These are phyloP conservation scores for Pseudorhombus dupliciocellatus DNA, from an alignment of 2,113 vertebrate species.

Conservation along the genomic window DNA sequence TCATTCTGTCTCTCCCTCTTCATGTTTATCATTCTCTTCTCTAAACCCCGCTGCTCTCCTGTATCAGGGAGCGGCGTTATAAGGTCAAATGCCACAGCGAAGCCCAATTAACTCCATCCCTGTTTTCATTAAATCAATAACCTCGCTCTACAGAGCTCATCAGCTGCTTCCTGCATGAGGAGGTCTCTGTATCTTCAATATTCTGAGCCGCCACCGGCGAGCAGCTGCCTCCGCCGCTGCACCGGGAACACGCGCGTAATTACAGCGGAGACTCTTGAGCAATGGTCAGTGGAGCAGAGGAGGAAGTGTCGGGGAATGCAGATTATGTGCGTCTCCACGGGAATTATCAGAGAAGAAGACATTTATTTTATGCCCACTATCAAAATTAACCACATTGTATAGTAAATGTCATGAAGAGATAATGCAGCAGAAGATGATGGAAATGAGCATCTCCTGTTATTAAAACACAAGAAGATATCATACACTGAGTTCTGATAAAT, in stretches of 20 bases:
- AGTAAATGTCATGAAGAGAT: neutral
- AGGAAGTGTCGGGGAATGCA: constrained; percentile 7
- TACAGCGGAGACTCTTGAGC: constrained; percentile 39
- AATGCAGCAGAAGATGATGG: too few relatives aligned
- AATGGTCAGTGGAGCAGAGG: constrained; percentile 16
- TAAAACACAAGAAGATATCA: neutral
- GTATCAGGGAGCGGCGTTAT: constrained; percentile 18
- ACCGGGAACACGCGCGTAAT: constrained; percentile 25
- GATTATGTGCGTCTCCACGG: neutral
- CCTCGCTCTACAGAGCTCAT: constrained; percentile 38
- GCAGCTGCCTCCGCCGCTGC: constrained; percentile 16
- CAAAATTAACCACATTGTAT: neutral
- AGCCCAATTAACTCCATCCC: constrained; percentile 55
- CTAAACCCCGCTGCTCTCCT: constrained; percentile 17
- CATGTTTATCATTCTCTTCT: neutral
- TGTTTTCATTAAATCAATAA: constrained; percentile 62
- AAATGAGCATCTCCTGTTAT: neutral
- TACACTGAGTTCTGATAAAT: neutral
- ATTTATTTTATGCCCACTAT: neutral
- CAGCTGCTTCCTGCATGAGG: constrained; percentile 31
- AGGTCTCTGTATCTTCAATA: constrained; percentile 10
- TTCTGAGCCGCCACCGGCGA: constrained; percentile 17
- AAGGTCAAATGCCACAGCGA: constrained; percentile 43
- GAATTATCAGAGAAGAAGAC: constrained; percentile 6
- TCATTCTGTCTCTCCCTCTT: constrained; percentile 1